phyloP scores from a whole-genome alignment of 1,140 invertebrate species.

The Neodiprion virginianus region DNA sequence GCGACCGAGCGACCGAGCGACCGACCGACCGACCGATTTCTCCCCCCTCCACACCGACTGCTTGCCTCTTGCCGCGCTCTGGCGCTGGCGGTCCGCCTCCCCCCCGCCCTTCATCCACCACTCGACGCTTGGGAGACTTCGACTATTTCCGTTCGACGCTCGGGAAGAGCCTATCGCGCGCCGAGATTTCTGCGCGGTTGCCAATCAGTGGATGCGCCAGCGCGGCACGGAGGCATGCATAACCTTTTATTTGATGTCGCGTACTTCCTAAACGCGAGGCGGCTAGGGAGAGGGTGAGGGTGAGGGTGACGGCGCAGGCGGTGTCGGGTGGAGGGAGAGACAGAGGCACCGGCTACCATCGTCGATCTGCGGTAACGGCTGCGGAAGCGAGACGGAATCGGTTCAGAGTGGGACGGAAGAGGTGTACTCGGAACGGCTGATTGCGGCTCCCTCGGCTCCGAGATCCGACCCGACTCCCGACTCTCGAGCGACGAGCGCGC shows the following conservation, averaged over 20 bases:
- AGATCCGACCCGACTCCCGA: constrained; percentile 37
- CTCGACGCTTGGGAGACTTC: constrained; percentile 30
- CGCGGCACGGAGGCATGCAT: background rate
- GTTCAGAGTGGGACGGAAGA: no score
- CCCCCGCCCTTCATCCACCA: background rate
- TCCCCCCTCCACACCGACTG: background rate
- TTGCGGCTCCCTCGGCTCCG: constrained; percentile 27
- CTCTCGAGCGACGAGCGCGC: constrained; percentile 26
- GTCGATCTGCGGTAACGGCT: background rate
- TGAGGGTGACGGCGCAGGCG: background rate
- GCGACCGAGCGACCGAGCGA: background rate
- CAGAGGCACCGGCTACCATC: background rate
- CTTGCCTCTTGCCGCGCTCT: no score
- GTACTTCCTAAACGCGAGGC: background rate
- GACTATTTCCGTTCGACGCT: constrained; percentile 52
- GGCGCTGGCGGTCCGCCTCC: background rate
- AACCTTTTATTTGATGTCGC: background rate
- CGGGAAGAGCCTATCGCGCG: constrained; percentile 21
- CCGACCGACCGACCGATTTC: background rate
- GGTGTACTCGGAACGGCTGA: no score
- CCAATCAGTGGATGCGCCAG: background rate
- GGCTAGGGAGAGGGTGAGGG: background rate
- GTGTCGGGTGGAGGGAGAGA: background rate
- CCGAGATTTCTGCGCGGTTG: constrained; percentile 1
- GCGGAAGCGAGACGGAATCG: no score